These are phyloP conservation scores for Drosophila lacicola DNA, from an alignment of 2,888 invertebrate species.

Conservation along the genomic window DNA sequence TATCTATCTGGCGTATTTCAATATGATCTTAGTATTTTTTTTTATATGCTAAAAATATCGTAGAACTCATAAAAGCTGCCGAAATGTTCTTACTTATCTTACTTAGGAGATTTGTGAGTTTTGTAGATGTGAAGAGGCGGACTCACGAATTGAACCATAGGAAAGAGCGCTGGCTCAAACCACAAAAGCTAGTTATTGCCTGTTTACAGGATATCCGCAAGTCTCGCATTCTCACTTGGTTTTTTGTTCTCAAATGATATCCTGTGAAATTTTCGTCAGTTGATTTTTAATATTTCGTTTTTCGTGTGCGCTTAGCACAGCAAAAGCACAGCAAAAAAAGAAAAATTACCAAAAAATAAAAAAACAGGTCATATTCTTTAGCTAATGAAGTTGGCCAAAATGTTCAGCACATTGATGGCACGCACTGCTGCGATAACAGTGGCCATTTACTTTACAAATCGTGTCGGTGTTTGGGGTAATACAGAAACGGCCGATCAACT, in stretches of 20 bases:
- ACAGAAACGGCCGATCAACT: constrained; percentile 32
- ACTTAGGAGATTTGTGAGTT: too few species aligned
- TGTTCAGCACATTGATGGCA: constrained; percentile 30
- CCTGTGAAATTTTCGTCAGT: constrained; percentile 1
- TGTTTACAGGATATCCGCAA: neutral
- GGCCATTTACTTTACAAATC: constrained; percentile 36
- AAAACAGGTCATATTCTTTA: neutral
- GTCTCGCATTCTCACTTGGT: neutral
- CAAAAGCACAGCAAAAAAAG: too few species aligned
- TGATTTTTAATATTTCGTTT: neutral
- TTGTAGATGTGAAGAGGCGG: too few species aligned
- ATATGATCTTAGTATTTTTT: too few species aligned
- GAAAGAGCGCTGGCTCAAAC: too few species aligned
- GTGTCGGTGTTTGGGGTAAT: constrained; percentile 38
- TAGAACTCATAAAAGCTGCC: too few species aligned
- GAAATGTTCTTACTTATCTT: too few species aligned
- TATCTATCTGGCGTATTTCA: too few species aligned
- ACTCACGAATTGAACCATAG: too few species aligned
- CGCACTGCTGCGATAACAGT: constrained; percentile 37
- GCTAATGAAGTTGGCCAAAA: neutral
- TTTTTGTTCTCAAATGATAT: neutral
- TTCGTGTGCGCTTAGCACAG: neutral
- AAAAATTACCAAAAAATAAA: neutral
- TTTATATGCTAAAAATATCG: too few species aligned
- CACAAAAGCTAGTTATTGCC: neutral